Percentiles rank a stretch among this genome's conserved stretches.
Conservation (phyloP, 2,113 vertebrate species). For the Gallinago undulata region DNA sequence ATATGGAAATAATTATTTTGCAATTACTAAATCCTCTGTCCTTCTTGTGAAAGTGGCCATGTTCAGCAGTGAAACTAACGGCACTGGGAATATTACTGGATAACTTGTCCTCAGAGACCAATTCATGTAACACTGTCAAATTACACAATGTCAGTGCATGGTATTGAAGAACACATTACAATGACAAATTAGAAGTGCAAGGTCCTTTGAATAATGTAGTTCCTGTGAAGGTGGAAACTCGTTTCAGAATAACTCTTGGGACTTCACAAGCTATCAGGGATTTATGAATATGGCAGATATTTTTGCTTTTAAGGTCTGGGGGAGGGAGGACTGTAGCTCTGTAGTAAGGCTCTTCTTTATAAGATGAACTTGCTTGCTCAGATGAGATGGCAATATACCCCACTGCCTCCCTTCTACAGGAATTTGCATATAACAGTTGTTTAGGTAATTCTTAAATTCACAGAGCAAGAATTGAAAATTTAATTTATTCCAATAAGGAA, state of each 20-base stretch:
- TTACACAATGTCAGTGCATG: constrained; percentile 58
- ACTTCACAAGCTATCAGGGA: neutral
- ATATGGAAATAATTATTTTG: constrained; percentile 62
- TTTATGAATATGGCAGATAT: constrained; percentile 19
- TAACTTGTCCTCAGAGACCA: constrained; percentile 38
- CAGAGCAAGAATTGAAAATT: neutral
- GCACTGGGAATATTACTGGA: constrained; percentile 21
- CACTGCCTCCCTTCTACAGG: neutral
- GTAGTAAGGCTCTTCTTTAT: neutral
- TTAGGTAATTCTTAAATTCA: neutral
- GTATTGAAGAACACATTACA: constrained; percentile 52
- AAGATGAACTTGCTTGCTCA: neutral
- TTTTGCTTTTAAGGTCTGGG: neutral
- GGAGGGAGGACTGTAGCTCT: neutral
- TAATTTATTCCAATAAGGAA: neutral
- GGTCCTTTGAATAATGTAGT: constrained; percentile 47
- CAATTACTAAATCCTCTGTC: constrained; percentile 26
- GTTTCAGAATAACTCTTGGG: constrained; percentile 22
- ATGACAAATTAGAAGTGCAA: constrained; percentile 55
- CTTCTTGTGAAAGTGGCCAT: neutral
- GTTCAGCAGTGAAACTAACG: constrained; percentile 6
- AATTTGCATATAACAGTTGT: neutral
- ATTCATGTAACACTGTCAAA: constrained; percentile 52
- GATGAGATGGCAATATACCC: neutral
- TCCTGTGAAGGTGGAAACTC: constrained; percentile 33